Base-by-base conservation (phyloP, 2,797 vertebrate genomes). In the Enteromius argenteus region DNA sequence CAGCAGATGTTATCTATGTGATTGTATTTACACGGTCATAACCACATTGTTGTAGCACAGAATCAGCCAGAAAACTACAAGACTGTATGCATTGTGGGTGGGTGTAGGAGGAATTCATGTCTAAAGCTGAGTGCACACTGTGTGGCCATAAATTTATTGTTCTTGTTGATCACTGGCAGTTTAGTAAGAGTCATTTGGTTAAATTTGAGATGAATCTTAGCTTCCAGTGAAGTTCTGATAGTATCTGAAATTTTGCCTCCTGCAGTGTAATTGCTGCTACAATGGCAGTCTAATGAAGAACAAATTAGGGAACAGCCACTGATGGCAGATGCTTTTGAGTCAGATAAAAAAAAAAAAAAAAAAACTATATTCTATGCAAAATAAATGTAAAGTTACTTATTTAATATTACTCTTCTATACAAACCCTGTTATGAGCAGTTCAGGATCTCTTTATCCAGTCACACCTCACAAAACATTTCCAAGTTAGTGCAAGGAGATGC, bases 11-110 rank as follows among this genome's bases (percentile, higher is more conserved):
- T 27, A 73, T 81, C 60, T 78, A 19, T 35, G 15, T 62, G 49
- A 49, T 68, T 80, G 17, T 19, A 80, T 64, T 58, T 49, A 85
- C 32, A 68, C 17, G 17, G n/a, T 42, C 15, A n/a, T 32, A 76
- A 67, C 21, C 13, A 81, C 80, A 73, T 13, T 32, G n/a, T 67
- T 1, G 2, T n/a, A 76, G 35, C 60, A 14, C 30, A n/a, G 1
- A 44, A 30, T 75, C 21, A 76, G 60, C 58, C 1, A 14, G 13
- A 30, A 64, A 64, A 56, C 39, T 51, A 44, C 23, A 53, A 44
- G 42, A 44, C 42, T 44, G 42, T 44, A 44, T 44, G 42, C 42
- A 44, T 13, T 13, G 8, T 39, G 11, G 11, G 11, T 44, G 42
- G 42, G 42, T 44, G 10, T 1, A 0, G 37, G 37, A 7, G 37